Conservation (phyloP, 2,888 invertebrate species). For the Gymnosoma rotundatum region DNA sequence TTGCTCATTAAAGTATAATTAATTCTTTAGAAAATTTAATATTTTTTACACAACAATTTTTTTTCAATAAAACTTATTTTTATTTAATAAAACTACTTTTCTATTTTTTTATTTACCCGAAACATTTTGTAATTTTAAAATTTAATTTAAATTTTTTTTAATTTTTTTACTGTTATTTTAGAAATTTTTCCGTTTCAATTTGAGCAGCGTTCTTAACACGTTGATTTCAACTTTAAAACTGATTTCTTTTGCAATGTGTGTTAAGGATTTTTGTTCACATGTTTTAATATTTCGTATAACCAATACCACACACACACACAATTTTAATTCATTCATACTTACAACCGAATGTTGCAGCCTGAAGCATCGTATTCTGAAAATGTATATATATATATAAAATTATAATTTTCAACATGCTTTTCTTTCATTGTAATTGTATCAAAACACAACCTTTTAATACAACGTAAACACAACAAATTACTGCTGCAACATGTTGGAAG, state of each 20-base stretch:
- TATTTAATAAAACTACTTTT: too few relatives aligned
- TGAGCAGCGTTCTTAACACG: conserved; percentile 18
- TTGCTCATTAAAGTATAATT: not conserved
- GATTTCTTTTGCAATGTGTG: conserved; percentile 25
- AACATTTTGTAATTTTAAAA: too few relatives aligned
- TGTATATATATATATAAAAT: not conserved
- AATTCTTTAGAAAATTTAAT: too few relatives aligned
- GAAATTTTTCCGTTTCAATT: conserved; percentile 15
- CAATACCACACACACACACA: not conserved
- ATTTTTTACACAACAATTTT: too few relatives aligned
- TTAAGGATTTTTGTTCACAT: conserved; percentile 29
- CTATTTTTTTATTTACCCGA: too few relatives aligned
- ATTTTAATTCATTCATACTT: not conserved
- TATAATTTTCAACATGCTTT: not conserved
- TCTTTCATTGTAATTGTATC: conserved; percentile 10
- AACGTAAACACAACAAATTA: conserved; percentile 50
- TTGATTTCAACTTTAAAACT: conserved; percentile 46
- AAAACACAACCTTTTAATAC: conserved; percentile 55
- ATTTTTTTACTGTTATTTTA: too few relatives aligned
- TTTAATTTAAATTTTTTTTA: too few relatives aligned
- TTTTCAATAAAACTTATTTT: too few relatives aligned
- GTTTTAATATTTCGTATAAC: not conserved
- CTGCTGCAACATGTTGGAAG: conserved; percentile 23
- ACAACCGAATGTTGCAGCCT: conserved; percentile 2
- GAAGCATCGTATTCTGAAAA: not conserved